Evolutionary conservation across 1,140 invertebrate genomes (phyloP).

Genomic region (Onthophagus taurus): DNA sequence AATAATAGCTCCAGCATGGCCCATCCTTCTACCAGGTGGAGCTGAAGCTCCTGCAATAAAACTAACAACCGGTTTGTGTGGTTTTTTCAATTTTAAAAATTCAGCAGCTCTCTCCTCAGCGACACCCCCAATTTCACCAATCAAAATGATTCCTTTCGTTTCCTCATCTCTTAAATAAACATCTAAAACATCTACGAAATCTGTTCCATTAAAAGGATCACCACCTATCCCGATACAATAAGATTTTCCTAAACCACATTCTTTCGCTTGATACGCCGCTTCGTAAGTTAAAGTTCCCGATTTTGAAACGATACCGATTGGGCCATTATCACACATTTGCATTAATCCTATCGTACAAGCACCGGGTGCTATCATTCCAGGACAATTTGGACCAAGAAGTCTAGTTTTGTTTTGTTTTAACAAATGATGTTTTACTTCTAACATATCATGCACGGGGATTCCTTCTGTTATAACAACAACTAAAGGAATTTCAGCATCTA

Average conservation of each 20-base stretch:
- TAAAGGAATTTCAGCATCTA: conserved; percentile 94
- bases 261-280: conserved; percentile 91
- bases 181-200: conserved; percentile 97
- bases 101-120: conserved; percentile 95
- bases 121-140: conserved; percentile 96
- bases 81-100: conserved; percentile 83
- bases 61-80: conserved; percentile 95
- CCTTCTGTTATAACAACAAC: conserved; percentile 99
- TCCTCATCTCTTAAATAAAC: conserved; percentile 89
- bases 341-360: conserved; percentile 99
- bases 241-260: conserved; percentile 88
- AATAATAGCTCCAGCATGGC: conserved; percentile 98
- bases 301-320: conserved; percentile 88
- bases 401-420: conserved; percentile 84
- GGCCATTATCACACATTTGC: conserved; percentile 41
- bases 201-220: conserved; percentile 99
- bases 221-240: conserved; percentile 97
- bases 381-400: conserved; percentile 96
- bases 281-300: conserved; percentile 98
- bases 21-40: conserved; percentile 95
- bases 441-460: conserved; percentile 98
- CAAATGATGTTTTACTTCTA: conserved; percentile 86
- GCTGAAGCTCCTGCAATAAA: conserved; percentile 98
- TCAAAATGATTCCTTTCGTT: conserved; percentile 96
- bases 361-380: conserved; percentile 91